Conservation (phyloP, 1,140 invertebrate genomes). For the Drosophila mojavensis region DNA sequence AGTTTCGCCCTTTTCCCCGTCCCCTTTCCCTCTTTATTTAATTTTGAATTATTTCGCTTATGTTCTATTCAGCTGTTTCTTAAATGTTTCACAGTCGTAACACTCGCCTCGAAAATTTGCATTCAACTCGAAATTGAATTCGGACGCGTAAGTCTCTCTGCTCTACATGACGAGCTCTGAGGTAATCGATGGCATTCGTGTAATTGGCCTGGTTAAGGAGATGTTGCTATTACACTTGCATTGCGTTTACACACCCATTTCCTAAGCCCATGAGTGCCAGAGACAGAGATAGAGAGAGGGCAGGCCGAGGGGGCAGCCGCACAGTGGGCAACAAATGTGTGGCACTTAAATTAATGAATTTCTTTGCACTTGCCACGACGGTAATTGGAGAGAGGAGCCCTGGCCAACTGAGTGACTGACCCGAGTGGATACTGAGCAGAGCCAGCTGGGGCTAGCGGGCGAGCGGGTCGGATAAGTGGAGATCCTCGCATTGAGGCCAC, state of each 20-base stretch:
- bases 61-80: too few relatives aligned
- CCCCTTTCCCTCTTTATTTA: too few relatives aligned
- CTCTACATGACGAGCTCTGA: not conserved
- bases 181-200: slow-evolving; percentile 28
- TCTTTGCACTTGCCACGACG: slow-evolving; percentile 74
- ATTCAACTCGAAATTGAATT: too few relatives aligned
- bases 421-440: slow-evolving; percentile 2
- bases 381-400: slow-evolving; percentile 38
- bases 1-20: too few relatives aligned
- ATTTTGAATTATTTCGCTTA: too few relatives aligned
- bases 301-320: slow-evolving; percentile 27
- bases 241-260: slow-evolving; percentile 10
- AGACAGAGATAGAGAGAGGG: not conserved
- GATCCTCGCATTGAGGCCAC: slow-evolving; percentile 3
- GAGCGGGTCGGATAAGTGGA: not conserved
- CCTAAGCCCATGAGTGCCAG: not conserved
- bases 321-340: slow-evolving; percentile 79
- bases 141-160: not conserved
- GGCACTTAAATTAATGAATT: slow-evolving; percentile 82
- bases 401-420: slow-evolving; percentile 41
- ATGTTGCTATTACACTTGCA: slow-evolving; percentile 16
- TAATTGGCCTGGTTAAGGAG: slow-evolving; percentile 29
- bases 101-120: too few relatives aligned
- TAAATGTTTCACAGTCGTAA: too few relatives aligned
- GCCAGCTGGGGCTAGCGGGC: not conserved